These are phyloP conservation scores for Augochlorella aurata DNA, from an alignment of 2,888 invertebrate genomes.

Conservation along the genomic window DNA sequence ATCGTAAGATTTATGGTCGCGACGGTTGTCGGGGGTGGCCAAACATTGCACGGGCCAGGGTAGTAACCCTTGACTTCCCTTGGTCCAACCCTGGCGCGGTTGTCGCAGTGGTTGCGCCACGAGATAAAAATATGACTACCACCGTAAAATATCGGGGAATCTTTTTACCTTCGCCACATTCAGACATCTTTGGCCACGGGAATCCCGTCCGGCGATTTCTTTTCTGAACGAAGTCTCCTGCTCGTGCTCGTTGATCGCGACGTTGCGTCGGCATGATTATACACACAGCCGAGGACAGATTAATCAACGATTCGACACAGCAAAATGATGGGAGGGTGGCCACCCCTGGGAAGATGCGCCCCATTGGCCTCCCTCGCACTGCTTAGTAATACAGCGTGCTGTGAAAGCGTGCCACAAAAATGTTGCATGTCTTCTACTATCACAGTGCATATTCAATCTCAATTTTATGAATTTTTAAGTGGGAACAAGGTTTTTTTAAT, in stretches of 20 bases:
- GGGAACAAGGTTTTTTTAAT: too few relatives aligned
- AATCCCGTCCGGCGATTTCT: not conserved
- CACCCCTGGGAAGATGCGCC: slow-evolving; percentile 3
- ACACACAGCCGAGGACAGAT: not conserved
- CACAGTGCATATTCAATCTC: too few relatives aligned
- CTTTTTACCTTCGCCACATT: not conserved
- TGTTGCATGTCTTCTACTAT: not conserved
- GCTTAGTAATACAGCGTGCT: not conserved
- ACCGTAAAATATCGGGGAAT: slow-evolving; percentile 40
- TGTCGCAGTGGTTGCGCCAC: slow-evolving; percentile 55
- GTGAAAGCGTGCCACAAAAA: slow-evolving; percentile 3
- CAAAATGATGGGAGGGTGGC: slow-evolving; percentile 2
- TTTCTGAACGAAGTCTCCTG: not conserved
- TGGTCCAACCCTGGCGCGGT: slow-evolving; percentile 70
- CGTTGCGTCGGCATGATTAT: not conserved
- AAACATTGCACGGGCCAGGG: slow-evolving; percentile 69
- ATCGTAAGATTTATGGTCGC: slow-evolving; percentile 81
- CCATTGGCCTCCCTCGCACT: not conserved
- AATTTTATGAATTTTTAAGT: too few relatives aligned
- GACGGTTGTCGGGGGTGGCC: slow-evolving; percentile 71
- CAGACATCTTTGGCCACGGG: not conserved
- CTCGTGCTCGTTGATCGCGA: not conserved
- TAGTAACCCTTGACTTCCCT: slow-evolving; percentile 79
- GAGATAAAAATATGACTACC: slow-evolving; percentile 61
- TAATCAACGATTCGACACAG: slow-evolving; percentile 14